phyloP scores from a whole-genome alignment of 2,888 invertebrate genomes.

The Rhagophthalmus giganteus region DNA sequence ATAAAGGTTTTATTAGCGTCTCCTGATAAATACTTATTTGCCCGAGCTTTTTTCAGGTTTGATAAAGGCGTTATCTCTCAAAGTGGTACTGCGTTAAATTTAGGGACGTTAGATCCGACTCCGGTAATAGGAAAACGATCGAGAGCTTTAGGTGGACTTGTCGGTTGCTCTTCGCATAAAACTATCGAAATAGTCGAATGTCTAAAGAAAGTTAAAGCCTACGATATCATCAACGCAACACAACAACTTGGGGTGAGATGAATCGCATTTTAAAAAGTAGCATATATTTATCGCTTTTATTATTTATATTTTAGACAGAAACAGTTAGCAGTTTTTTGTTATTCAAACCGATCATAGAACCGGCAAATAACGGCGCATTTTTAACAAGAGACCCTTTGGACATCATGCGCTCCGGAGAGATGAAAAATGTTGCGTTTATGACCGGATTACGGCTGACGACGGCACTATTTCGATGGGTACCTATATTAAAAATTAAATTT shows the following conservation, averaged over 20 bases:
- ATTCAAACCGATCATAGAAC: slow-evolving; percentile 77
- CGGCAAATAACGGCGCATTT: slow-evolving; percentile 68
- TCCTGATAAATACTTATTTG: too few relatives aligned
- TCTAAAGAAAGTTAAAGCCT: slow-evolving; percentile 64
- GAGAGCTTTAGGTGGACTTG: slow-evolving; percentile 61
- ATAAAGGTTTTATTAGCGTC: too few relatives aligned
- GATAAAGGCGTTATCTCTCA: slow-evolving; percentile 67
- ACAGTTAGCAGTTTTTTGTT: slow-evolving; percentile 82
- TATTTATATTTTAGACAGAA: too few relatives aligned
- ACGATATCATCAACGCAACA: slow-evolving; percentile 59
- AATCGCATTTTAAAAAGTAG: too few relatives aligned
- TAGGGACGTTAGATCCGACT: slow-evolving; percentile 49
- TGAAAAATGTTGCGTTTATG: slow-evolving; percentile 69
- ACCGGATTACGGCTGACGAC: slow-evolving; percentile 75
- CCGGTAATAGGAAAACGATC: slow-evolving; percentile 64
- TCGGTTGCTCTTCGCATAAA: slow-evolving; percentile 62
- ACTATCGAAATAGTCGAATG: slow-evolving; percentile 62
- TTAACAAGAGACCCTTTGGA: slow-evolving; percentile 65
- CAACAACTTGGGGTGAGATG: not conserved
- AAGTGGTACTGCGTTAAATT: slow-evolving; percentile 13
- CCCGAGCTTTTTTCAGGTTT: slow-evolving; percentile 4
- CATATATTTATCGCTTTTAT: too few relatives aligned
- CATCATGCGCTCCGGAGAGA: slow-evolving; percentile 56
- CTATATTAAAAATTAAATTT: too few relatives aligned
- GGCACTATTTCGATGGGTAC: too few relatives aligned